Evolutionary conservation across 2,113 vertebrate genomes (phyloP), one percentile per base, ranked within the genome.

Genomic region (Ctenodactylus gundi): DNA sequence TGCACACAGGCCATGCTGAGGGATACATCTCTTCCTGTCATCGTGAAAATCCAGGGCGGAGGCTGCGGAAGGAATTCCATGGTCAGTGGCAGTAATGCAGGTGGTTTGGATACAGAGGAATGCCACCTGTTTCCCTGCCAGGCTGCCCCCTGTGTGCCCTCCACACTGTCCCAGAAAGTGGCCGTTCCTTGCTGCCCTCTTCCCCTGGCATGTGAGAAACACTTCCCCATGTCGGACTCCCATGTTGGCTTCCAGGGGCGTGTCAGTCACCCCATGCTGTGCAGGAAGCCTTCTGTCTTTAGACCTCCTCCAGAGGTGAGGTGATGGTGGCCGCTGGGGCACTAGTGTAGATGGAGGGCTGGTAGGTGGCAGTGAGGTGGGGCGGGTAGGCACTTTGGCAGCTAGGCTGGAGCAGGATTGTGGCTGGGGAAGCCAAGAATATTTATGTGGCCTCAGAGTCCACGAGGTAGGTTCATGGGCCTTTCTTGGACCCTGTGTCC

Each of bases 1-100:
- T 29, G 20, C 15, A 0, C 1, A 11, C 0, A 2, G 60, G 55
- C 29, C 6, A 0, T 44, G 60, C 25, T 27, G 53, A 20, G n/a
- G n/a, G 36, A 3, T 41, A 25, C 2, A 0, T 36, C 83, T 75
- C 31, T 55, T 68, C 2, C 0, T 51, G 46, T 49, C 36, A 41
- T 46, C 11, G 0, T 57, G 68, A 64, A 75, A 53, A 31, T 3
- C 0, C 62, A 29, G 15, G 20, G 34, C 21, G 14, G 20, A 3
- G 27, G 9, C 20, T 15, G 2, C 55, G 55, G 39, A 58, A 27
- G 3, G 0, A 73, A 27, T 9, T 6, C 72, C 29, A 31, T 34
- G 44, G 20, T 51, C n/a, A n/a, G 34, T 55, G 27, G 3, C 1
- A 1, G 18, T n/a, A 34, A 75, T 67, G 64, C 88, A 36, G 29